Conservation (phyloP, 2,797 vertebrate species). For the Sebastes oblongus region DNA sequence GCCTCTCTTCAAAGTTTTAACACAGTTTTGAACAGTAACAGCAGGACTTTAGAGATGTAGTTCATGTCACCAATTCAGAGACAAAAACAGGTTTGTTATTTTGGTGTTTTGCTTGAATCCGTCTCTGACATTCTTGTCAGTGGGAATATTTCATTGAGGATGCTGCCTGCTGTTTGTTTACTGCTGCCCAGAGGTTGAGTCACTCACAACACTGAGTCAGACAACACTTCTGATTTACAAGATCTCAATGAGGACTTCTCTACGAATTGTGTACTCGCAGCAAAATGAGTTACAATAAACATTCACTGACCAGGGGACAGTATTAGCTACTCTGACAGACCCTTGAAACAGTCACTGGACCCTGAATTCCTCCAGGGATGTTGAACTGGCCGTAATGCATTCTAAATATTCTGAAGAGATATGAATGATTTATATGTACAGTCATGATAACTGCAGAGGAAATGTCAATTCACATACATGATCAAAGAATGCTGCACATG, state of each 20-base stretch:
- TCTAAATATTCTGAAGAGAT: too few relatives aligned
- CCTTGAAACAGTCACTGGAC: background rate
- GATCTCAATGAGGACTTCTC: background rate
- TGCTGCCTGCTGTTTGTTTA: background rate
- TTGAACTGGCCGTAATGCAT: too few relatives aligned
- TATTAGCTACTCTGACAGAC: too few relatives aligned
- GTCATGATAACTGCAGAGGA: too few relatives aligned
- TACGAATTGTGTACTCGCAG: too few relatives aligned
- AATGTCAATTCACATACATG: too few relatives aligned
- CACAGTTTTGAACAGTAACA: background rate
- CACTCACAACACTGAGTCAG: background rate
- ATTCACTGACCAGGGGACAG: background rate
- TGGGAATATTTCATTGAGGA: too few relatives aligned
- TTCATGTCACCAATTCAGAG: background rate
- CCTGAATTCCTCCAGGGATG: too few relatives aligned
- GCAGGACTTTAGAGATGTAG: background rate
- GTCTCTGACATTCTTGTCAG: background rate
- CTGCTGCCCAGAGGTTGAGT: background rate
- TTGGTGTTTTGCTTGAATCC: background rate
- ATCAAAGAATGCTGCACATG: too few relatives aligned
- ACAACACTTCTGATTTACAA: background rate
- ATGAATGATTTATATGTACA: too few relatives aligned
- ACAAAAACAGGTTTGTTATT: background rate
- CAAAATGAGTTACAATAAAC: too few relatives aligned
- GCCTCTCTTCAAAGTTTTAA: background rate